phyloP scores from a whole-genome alignment of 2,113 vertebrate genomes.

The Cariama cristata region DNA sequence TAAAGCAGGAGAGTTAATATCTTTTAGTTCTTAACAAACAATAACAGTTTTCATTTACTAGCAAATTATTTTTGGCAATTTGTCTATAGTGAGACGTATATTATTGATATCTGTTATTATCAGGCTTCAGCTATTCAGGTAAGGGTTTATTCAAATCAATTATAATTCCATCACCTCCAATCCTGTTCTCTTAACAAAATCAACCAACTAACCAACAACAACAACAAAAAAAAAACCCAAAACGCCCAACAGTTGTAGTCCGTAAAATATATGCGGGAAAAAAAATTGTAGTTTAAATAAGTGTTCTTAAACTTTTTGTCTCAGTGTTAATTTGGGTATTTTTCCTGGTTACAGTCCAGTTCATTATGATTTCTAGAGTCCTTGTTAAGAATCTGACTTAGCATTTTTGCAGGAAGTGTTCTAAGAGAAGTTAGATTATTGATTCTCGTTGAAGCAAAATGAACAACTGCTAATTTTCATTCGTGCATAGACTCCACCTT shows the following conservation, averaged over 20 bases:
- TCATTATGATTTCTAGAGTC: not conserved
- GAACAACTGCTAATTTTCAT: not conserved
- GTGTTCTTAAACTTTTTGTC: not conserved
- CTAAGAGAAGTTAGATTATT: not conserved
- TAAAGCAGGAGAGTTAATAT: not conserved
- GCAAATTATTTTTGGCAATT: not conserved
- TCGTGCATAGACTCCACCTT: not conserved
- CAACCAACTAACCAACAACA: not conserved
- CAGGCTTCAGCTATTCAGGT: not conserved
- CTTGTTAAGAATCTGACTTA: not conserved
- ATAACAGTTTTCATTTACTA: not conserved
- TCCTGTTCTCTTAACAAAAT: not conserved
- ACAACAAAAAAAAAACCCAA: not conserved
- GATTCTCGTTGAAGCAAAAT: not conserved
- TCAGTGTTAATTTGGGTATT: not conserved
- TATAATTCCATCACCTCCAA: not conserved
- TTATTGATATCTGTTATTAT: not conserved
- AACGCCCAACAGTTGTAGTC: accelerated
- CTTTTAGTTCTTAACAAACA: not conserved
- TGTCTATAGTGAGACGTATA: not conserved
- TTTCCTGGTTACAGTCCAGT: not conserved
- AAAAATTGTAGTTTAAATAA: not conserved
- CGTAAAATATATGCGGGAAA: not conserved
- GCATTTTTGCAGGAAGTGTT: not conserved
- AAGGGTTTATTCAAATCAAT: not conserved